Evolutionary conservation across 35 echinoderm and acorn worm genomes (phyloP), one percentile per base, ranked within the genome.

Genomic region (Amphiura filiformis): DNA sequence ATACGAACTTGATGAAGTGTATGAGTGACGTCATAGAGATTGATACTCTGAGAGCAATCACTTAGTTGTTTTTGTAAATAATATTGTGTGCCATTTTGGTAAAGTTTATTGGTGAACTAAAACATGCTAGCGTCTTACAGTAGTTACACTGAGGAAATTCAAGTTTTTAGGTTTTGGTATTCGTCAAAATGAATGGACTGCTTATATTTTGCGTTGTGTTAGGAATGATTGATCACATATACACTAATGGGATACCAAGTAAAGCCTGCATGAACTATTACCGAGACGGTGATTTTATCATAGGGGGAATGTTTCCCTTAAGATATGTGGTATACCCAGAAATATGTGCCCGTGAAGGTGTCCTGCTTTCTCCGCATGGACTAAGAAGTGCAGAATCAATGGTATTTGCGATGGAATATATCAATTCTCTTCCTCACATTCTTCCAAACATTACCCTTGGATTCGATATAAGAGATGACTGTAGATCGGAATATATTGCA

Each of bases 401-500:
- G 86, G 86, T 56, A 0, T 88, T 78, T 78, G 86, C 86, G 14
- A 32, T 88, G 22, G 56, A 52, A n/a, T 47, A 88, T 37, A 80
- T 88, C 42, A 88, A 88, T 80, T 35, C 37, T 1, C 31, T 76
- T 26, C 18, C 78, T 1, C 40, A 81, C 78, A 80, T 88, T 31
- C 42, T 88, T 28, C 86, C 86, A 1, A 80, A 80, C 32, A 36
- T 88, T 13, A 81, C 86, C 22, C 77, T 88, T n/a, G 86, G 86
- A 20, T 88, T 80, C 35, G 76, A 88, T 36, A 88, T 88, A 23
- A 34, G 78, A 4, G 86, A 88, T 34, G 86, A 88, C 22, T 88
- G 86, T 78, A 34, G 86, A 31, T 80, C 34, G 39, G 86, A 88
- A 28, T 39, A 88, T 28, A 41, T 80, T 0, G 20, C 47, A 0